These are phyloP conservation scores for Chloroceryle inda DNA, from an alignment of 2,797 vertebrate genomes.

Conservation along the genomic window DNA sequence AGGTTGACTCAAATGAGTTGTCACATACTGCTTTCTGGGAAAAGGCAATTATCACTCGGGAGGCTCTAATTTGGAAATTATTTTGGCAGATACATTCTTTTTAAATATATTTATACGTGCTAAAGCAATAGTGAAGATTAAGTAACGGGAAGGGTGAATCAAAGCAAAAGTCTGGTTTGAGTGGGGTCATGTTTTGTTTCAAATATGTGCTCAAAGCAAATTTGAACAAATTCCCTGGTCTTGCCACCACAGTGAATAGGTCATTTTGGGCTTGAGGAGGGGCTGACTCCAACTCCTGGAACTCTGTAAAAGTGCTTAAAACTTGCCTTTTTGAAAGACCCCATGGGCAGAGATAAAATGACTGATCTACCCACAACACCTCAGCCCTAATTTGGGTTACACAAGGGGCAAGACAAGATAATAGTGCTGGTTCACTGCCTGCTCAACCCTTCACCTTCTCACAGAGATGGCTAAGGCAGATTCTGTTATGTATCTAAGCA, in stretches of 20 bases:
- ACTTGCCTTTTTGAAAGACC: neutral
- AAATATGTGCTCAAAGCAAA: neutral
- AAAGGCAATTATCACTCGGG: neutral
- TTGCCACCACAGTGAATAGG: neutral
- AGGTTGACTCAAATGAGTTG: neutral
- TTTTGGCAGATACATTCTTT: neutral
- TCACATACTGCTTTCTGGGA: neutral
- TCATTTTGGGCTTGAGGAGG: neutral
- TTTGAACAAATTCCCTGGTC: neutral
- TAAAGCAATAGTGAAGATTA: neutral
- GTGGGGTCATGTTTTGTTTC: neutral
- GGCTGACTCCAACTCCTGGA: neutral
- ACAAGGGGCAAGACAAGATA: neutral
- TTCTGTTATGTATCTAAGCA: neutral
- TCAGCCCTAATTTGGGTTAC: neutral
- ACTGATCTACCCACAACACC: neutral
- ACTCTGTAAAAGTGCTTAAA: neutral
- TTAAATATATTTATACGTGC: neutral
- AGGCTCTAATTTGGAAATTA: constrained; percentile 24
- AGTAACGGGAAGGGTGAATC: neutral
- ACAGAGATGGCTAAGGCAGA: neutral
- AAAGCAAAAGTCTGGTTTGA: neutral
- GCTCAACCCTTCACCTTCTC: neutral
- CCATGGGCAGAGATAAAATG: neutral
- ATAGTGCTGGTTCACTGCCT: neutral